A percentile compares a stretch with the other conserved stretches of the same genome.
Conservation (phyloP, 2,888 invertebrate species). For the Polyploca ridens region DNA sequence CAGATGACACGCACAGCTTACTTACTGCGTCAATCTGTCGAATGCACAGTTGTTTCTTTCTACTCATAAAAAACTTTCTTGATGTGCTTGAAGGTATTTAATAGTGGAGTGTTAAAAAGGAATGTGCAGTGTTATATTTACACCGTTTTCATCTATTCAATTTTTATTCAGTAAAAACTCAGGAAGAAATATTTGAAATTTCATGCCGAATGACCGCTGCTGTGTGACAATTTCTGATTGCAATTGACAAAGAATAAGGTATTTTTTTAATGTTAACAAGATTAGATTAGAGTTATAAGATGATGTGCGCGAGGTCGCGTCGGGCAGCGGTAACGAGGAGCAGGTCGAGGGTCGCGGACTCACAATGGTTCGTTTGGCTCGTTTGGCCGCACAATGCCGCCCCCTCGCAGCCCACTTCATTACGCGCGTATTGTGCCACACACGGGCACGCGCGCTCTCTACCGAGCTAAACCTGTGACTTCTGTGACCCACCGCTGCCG, state of each 20-base stretch:
- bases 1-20: slow-evolving; percentile 38
- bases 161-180: too few species aligned
- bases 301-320: slow-evolving; percentile 37
- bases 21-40: slow-evolving; percentile 13
- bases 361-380: slow-evolving; percentile 82
- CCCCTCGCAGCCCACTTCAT: slow-evolving; percentile 82
- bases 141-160: too few species aligned
- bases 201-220: too few species aligned
- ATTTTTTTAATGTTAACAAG: neutral
- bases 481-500: slow-evolving; percentile 58
- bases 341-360: slow-evolving; percentile 70
- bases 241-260: neutral
- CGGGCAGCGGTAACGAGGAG: slow-evolving; percentile 62
- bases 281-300: neutral
- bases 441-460: slow-evolving; percentile 52
- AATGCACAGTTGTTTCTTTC: slow-evolving; percentile 10
- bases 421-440: slow-evolving; percentile 80
- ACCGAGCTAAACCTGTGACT: slow-evolving; percentile 54
- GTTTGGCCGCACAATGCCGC: slow-evolving; percentile 79
- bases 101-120: neutral
- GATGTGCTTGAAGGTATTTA: neutral
- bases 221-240: neutral
- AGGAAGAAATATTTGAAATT: too few species aligned
- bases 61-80: neutral
- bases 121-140: too few species aligned